Evolutionary conservation across 2,888 invertebrate species (phyloP), one percentile per base, ranked within the genome.

Genomic region (Molorchus minor): DNA sequence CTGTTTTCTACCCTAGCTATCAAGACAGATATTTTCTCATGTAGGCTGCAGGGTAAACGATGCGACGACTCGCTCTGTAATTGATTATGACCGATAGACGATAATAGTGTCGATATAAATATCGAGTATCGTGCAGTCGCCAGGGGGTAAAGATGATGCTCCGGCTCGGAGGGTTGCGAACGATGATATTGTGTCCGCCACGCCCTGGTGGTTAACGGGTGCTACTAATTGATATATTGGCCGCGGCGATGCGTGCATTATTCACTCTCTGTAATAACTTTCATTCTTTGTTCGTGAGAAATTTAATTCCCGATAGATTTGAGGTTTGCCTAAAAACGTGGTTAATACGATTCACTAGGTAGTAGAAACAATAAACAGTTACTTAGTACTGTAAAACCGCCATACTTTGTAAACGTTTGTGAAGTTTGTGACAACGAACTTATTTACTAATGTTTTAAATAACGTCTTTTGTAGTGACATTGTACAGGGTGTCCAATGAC

Each of bases 161-260:
- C 38, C 44, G 60, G 56, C 65, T n/a, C n/a, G 61, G 65, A 59
- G 64, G 60, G 60, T 58, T 41, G 56, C 38, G 56, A 60, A 43
- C 55, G 62, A 60, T 61, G 62, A 68, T 70, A 70, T 72, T 68
- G 69, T 71, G 66, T 66, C 64, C 75, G 76, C 74, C 77, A 77
- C 77, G 76, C 77, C 77, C 76, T 70, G 72, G 68, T 74, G 76
- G 77, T 77, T 77, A 77, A 67, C 76, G 74, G 77, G 76, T 77
- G 78, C 74, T 73, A 67, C 76, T 79, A 80, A 80, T 80, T 80
- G 79, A 80, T 78, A 78, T 77, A 79, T 78, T 76, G 79, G 75
- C 69, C 66, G 63, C 58, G 68, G 59, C 63, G 69, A 67, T 64
- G 69, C 70, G 68, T 69, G 66, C 68, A 60, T 58, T 63, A 68